Conservation (phyloP, 2,888 invertebrate species). For the Gandaritis pyraliata region DNA sequence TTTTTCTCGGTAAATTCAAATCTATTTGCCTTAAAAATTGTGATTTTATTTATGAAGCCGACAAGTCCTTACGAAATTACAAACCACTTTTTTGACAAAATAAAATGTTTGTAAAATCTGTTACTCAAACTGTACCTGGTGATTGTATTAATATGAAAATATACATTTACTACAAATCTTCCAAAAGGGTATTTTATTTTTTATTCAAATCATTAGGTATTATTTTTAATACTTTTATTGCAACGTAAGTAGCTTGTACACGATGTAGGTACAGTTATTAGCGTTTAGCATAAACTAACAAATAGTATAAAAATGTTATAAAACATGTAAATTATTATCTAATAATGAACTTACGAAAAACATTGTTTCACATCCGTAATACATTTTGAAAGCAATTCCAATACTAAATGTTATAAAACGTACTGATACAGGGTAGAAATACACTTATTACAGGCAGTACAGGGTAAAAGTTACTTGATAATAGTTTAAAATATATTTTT, state of each 20-base stretch:
- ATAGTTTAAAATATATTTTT: constrained; percentile 60
- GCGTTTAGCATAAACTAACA: constrained; percentile 54
- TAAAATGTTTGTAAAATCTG: constrained; percentile 74
- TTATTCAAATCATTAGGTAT: constrained; percentile 36
- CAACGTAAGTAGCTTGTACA: constrained; percentile 72
- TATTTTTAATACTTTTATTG: constrained; percentile 60
- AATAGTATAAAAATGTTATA: constrained; percentile 56
- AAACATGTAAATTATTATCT: constrained; percentile 43
- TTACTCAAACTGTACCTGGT: constrained; percentile 82
- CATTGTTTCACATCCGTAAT: constrained; percentile 71
- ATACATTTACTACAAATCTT: constrained; percentile 84
- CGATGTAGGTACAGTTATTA: constrained; percentile 46
- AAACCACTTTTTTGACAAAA: constrained; percentile 70
- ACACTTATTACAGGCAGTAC: constrained; percentile 39
- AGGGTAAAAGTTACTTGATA: constrained; percentile 39
- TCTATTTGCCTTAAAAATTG: constrained; percentile 58
- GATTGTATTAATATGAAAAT: constrained; percentile 82
- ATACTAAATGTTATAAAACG: constrained; percentile 35
- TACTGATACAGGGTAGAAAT: constrained; percentile 31
- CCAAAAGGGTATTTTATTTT: constrained; percentile 67
- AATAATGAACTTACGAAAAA: constrained; percentile 41
- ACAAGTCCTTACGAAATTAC: constrained; percentile 62
- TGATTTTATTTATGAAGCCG: constrained; percentile 56
- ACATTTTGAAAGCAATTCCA: constrained; percentile 54
- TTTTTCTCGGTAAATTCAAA: constrained; percentile 53